A percentile compares a stretch with the other conserved stretches of the same genome.
Evolutionary conservation across 2,797 vertebrate genomes (phyloP).

Genomic region (Petrocephalus schoutedeni): DNA sequence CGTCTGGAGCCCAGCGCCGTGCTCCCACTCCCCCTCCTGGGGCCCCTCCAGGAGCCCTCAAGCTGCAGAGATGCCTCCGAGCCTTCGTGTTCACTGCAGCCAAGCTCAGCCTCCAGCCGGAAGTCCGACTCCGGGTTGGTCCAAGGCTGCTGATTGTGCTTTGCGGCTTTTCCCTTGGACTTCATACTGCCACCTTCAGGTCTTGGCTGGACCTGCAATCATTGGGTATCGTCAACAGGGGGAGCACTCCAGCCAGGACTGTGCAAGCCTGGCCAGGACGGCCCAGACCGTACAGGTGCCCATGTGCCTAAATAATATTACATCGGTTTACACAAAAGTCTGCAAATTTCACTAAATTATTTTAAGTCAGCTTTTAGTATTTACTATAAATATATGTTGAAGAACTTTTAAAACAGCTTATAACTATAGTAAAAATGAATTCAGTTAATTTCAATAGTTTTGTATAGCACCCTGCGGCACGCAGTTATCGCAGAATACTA

Average conservation of each 20-base stretch:
- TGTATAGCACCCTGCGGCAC: neutral
- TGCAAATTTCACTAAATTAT: neutral
- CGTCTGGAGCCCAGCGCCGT: conserved; percentile 31
- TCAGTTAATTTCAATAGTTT: neutral
- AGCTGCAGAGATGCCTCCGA: conserved; percentile 66
- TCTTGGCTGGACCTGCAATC: conserved; percentile 33
- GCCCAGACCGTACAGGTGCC: neutral
- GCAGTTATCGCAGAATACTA: neutral
- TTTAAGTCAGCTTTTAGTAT: neutral
- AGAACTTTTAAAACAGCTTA: neutral
- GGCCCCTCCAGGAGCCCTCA: conserved; percentile 58
- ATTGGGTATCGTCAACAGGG: neutral
- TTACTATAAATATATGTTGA: neutral
- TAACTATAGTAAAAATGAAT: neutral
- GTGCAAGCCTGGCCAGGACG: neutral
- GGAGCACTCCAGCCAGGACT: neutral
- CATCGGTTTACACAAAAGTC: neutral
- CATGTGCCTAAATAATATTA: neutral
- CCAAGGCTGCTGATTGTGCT: conserved; percentile 57
- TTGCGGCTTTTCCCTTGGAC: conserved; percentile 77
- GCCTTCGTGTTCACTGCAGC: conserved; percentile 69
- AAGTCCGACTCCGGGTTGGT: conserved; percentile 62
- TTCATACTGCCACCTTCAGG: conserved; percentile 70
- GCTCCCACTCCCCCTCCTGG: conserved; percentile 44
- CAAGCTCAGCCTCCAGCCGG: conserved; percentile 56